Evolutionary conservation across 2,888 invertebrate genomes (phyloP).

Genomic region (Eucera pruinosa): DNA sequence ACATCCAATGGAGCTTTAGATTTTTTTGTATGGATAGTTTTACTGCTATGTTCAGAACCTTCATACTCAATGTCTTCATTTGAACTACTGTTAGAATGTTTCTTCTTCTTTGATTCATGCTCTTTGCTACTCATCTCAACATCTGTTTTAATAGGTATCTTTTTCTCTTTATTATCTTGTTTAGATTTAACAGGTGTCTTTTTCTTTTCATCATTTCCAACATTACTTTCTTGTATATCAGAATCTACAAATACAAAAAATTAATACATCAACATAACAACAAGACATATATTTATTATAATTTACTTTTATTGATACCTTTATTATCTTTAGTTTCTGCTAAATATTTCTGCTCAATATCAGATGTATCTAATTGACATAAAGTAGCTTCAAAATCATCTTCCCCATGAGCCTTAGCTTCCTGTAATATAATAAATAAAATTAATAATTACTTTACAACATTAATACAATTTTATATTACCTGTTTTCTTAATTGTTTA

Average conservation of each 20-base stretch:
- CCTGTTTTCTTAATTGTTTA: conserved; percentile 58
- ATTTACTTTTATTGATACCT: conserved; percentile 11
- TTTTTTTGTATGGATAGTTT: conserved; percentile 51
- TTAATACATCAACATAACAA: not conserved
- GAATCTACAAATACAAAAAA: conserved; percentile 14
- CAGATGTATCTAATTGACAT: conserved; percentile 86
- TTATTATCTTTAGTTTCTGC: conserved; percentile 49
- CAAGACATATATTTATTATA: not conserved
- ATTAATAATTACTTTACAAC: not conserved
- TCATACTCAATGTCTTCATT: conserved; percentile 47
- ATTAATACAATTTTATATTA: conserved; percentile 7
- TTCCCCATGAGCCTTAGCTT: conserved; percentile 85
- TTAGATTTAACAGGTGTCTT: conserved; percentile 46
- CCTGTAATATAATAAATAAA: conserved; percentile 35
- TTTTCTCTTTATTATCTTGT: conserved; percentile 17
- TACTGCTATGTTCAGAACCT: conserved; percentile 2
- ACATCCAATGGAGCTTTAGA: conserved; percentile 33
- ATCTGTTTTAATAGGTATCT: conserved; percentile 35
- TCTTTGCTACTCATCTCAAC: not conserved
- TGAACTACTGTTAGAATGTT: conserved; percentile 32
- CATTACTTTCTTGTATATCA: not conserved
- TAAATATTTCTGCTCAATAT: conserved; percentile 83
- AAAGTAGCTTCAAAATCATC: conserved; percentile 90
- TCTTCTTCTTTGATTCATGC: conserved; percentile 19
- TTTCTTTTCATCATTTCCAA: conserved; percentile 29